phyloP scores from a whole-genome alignment of 2,888 invertebrate genomes.

The Lathronympha strigana region DNA sequence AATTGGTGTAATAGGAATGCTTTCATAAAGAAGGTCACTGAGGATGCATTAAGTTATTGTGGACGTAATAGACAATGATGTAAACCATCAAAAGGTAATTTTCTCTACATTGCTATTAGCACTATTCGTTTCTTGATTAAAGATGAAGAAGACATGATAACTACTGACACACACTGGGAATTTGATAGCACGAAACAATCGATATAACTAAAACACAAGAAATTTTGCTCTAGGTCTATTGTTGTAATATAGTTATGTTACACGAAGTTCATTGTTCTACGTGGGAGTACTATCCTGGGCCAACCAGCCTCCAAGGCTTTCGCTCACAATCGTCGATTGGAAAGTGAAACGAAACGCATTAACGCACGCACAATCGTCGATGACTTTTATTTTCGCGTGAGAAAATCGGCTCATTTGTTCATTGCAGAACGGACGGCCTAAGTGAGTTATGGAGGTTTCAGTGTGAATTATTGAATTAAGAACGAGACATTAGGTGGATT shows the following conservation, averaged over 20 bases:
- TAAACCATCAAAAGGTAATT: too few relatives aligned
- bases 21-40: too few relatives aligned
- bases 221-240: not conserved
- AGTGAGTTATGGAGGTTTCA: conserved; percentile 35
- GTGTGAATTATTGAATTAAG: conserved; percentile 40
- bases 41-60: too few relatives aligned
- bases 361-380: conserved; percentile 36
- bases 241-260: conserved; percentile 13
- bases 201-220: not conserved
- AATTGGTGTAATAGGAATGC: too few relatives aligned
- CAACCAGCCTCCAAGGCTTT: conserved; percentile 9
- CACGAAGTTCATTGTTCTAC: conserved; percentile 15
- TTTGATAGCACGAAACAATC: not conserved
- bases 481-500: conserved; percentile 36
- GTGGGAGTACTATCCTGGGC: conserved; percentile 16
- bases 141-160: not conserved
- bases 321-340: conserved; percentile 22
- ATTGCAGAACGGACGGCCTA: conserved; percentile 28
- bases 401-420: conserved; percentile 31
- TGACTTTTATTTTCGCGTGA: conserved; percentile 29
- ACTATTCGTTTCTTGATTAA: not conserved
- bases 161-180: not conserved
- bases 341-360: conserved; percentile 41
- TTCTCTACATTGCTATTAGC: not conserved
- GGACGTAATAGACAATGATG: too few relatives aligned